Base-by-base conservation (phyloP, 2,797 vertebrate genomes). In the Alauda arvensis region DNA sequence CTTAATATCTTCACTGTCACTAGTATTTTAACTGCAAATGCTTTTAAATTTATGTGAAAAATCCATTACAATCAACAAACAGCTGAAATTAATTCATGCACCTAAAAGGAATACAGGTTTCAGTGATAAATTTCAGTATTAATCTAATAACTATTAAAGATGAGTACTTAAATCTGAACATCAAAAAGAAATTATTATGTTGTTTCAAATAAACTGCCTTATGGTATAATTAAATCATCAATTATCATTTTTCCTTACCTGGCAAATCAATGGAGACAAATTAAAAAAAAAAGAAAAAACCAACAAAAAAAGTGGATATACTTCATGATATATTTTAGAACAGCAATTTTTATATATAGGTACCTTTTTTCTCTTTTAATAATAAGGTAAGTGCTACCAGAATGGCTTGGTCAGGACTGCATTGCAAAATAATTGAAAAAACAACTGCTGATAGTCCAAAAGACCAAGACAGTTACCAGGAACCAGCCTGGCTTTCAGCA, bases 21-120 rank as follows among this genome's bases (percentile, higher is more conserved):
- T 80, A 87, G 15, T 39, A 48, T 84, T 83, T 76, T 81, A 86
- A 56, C 17, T 37, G 33, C 12, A 75, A 80, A 37, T 7, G 6
- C 18, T 25, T 79, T 68, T 59, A 62, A 60, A 46, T 70, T 84
- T 77, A 28, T 82, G 34, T 88, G 66, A 40, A 92, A 86, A 94
- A 48, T 1, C 33, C 49, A 85, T 87, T 84, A 86, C 11, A 57
- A 39, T 70, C 74, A 87, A 66, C 6, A 79, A 70, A 69, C 12
- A 85, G 46, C 18, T 84, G 45, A 84, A 85, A 57, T 26, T 91
- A 93, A 88, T 87, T 79, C 40, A 61, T 39, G 25, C 14, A 74
- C 20, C 34, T 83, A 65, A 85, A 91, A 89, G 16, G 29, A 91
- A 89, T 69, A 62, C 26, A 65, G 10, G 25, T 82, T 92, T 87